Percentiles rank a stretch among this genome's conserved stretches.
Evolutionary conservation across 2,888 invertebrate genomes (phyloP).

Genomic region (Andrena flavipes): DNA sequence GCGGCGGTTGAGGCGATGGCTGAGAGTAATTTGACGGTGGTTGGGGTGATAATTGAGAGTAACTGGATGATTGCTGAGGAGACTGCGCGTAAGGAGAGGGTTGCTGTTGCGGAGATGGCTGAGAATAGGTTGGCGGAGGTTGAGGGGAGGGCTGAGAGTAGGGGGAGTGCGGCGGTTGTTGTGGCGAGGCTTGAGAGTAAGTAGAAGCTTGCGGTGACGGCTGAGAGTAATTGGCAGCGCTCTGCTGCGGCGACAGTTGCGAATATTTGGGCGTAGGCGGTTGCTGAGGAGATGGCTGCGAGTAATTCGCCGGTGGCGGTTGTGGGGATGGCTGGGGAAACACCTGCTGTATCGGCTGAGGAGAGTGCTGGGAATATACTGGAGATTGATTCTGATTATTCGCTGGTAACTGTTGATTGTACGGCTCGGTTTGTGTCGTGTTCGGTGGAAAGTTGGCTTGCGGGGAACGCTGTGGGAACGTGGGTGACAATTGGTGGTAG

Average conservation of each 20-base stretch:
- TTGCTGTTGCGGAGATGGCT: constrained; percentile 78
- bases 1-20: constrained; percentile 67
- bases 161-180: constrained; percentile 75
- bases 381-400: constrained; percentile 73
- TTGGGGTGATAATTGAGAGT: constrained; percentile 77
- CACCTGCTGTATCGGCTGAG: constrained; percentile 71
- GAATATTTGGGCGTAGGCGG: constrained; percentile 63
- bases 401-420: constrained; percentile 56
- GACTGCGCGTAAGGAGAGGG: constrained; percentile 73
- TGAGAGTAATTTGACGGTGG: constrained; percentile 68
- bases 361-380: constrained; percentile 77
- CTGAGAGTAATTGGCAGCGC: constrained; percentile 72
- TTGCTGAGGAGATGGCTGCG: constrained; percentile 68
- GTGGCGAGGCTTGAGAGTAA: constrained; percentile 83
- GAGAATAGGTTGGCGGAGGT: constrained; percentile 85
- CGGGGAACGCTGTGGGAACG: constrained; percentile 74
- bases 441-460: constrained; percentile 75
- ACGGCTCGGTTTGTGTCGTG: constrained; percentile 68
- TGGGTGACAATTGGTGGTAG: constrained; percentile 74
- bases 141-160: constrained; percentile 77
- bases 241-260: constrained; percentile 80
- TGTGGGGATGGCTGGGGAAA: constrained; percentile 83
- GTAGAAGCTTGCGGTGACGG: constrained; percentile 71
- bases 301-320: constrained; percentile 76
- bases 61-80: constrained; percentile 83